Conservation (phyloP, 1,140 invertebrate genomes). For the Drosophila funebris region DNA sequence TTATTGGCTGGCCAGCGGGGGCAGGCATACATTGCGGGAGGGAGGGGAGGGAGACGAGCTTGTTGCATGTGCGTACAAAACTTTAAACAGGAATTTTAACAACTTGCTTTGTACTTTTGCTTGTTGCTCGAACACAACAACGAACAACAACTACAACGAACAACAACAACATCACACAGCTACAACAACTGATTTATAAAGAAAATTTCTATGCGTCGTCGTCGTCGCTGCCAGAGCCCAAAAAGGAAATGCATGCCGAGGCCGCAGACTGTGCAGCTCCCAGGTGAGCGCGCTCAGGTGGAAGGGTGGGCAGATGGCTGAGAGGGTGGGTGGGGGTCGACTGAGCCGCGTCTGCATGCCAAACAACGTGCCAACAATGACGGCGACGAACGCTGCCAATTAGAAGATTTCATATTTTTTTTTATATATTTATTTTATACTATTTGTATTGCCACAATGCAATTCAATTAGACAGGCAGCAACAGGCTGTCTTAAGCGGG, state of each 20-base stretch:
- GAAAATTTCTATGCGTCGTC: conserved; percentile 77
- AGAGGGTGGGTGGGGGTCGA: not conserved
- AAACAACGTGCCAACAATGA: conserved; percentile 73
- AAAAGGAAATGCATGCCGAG: conserved; percentile 79
- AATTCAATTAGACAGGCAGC: conserved; percentile 62
- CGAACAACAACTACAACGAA: conserved; percentile 44
- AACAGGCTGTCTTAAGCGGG: not conserved
- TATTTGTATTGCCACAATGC: conserved; percentile 47
- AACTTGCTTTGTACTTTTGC: conserved; percentile 80
- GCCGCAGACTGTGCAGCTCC: conserved; percentile 8
- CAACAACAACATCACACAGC: conserved; percentile 37
- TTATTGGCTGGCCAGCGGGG: conserved; percentile 1
- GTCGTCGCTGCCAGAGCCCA: conserved; percentile 57
- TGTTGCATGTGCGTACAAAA: conserved; percentile 80
- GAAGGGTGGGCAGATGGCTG: not conserved
- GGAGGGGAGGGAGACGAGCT: conserved; percentile 14
- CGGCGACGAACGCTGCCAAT: conserved; percentile 60
- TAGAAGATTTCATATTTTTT: conserved; percentile 76
- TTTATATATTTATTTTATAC: conserved; percentile 14
- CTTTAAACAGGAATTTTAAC: conserved; percentile 82
- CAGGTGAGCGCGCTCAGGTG: not conserved
- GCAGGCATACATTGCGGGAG: no score
- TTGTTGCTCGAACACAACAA: conserved; percentile 57
- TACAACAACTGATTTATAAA: conserved; percentile 74
- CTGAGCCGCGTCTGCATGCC: conserved; percentile 61